Evolutionary conservation across 2,888 invertebrate species (phyloP).

Genomic region (Hoplodrina blanda): DNA sequence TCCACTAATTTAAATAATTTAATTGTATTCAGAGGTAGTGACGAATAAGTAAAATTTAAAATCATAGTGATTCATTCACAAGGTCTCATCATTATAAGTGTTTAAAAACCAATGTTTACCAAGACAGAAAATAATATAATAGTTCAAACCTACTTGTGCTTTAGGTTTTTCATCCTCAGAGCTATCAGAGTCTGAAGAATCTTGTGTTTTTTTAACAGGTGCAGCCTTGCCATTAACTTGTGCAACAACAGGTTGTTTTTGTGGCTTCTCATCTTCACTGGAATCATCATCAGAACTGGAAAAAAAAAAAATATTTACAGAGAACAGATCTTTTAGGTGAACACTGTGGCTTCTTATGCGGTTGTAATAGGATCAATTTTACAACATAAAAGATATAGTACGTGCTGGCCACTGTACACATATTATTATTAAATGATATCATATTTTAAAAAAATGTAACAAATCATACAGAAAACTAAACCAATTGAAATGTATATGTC

Average conservation of each 20-base stretch:
- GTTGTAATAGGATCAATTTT: too few relatives aligned
- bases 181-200: conserved; percentile 84
- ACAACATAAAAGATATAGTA: too few relatives aligned
- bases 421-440: too few relatives aligned
- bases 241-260: conserved; percentile 67
- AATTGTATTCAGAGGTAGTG: conserved; percentile 83
- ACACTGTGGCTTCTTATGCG: too few relatives aligned
- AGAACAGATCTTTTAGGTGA: too few relatives aligned
- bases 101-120: conserved; percentile 58
- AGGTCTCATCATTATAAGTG: conserved; percentile 74
- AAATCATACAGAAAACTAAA: neutral
- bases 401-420: too few relatives aligned
- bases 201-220: conserved; percentile 74
- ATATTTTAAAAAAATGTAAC: too few relatives aligned
- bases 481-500: too few relatives aligned
- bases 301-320: neutral
- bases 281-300: conserved; percentile 68
- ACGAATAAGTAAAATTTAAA: conserved; percentile 74
- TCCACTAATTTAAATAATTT: neutral
- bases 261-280: conserved; percentile 72
- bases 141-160: conserved; percentile 64
- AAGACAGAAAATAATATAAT: neutral
- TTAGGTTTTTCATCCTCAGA: conserved; percentile 82
- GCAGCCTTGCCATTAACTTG: conserved; percentile 79
- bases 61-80: conserved; percentile 73